phyloP scores from a whole-genome alignment of 2,888 invertebrate genomes.

The Hedya salicella region DNA sequence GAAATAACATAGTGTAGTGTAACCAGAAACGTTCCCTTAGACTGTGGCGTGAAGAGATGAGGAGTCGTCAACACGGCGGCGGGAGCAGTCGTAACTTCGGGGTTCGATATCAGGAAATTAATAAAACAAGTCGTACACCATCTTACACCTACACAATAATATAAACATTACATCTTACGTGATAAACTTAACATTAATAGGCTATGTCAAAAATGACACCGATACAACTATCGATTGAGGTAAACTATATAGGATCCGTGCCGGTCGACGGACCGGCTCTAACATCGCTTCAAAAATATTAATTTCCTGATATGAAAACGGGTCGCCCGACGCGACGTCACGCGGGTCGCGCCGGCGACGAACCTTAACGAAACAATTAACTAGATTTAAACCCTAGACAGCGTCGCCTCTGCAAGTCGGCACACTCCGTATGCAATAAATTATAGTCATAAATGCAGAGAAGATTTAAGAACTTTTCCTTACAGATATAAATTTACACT shows the following conservation, averaged over 20 bases:
- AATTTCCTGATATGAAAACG: constrained; percentile 72
- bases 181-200: constrained; percentile 82
- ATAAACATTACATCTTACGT: constrained; percentile 78
- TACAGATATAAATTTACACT: constrained; percentile 55
- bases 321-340: constrained; percentile 60
- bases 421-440: constrained; percentile 58
- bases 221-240: constrained; percentile 82
- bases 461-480: constrained; percentile 57
- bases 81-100: constrained; percentile 45
- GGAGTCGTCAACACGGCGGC: constrained; percentile 45
- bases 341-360: constrained; percentile 50
- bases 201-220: constrained; percentile 82
- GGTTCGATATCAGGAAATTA: constrained; percentile 63
- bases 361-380: constrained; percentile 51
- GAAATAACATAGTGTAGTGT: constrained; percentile 13
- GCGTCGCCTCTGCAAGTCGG: constrained; percentile 55
- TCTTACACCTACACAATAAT: constrained; percentile 65
- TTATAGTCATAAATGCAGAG: constrained; percentile 66
- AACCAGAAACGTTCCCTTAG: constrained; percentile 14
- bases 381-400: constrained; percentile 50
- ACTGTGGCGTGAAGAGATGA: constrained; percentile 25
- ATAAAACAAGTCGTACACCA: constrained; percentile 79
- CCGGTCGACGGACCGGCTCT: constrained; percentile 65
- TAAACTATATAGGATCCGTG: constrained; percentile 82
- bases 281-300: constrained; percentile 67